Percentiles rank a stretch among this genome's conserved stretches.
Evolutionary conservation across 2,113 vertebrate genomes (phyloP).

Genomic region (Elephas maximus): DNA sequence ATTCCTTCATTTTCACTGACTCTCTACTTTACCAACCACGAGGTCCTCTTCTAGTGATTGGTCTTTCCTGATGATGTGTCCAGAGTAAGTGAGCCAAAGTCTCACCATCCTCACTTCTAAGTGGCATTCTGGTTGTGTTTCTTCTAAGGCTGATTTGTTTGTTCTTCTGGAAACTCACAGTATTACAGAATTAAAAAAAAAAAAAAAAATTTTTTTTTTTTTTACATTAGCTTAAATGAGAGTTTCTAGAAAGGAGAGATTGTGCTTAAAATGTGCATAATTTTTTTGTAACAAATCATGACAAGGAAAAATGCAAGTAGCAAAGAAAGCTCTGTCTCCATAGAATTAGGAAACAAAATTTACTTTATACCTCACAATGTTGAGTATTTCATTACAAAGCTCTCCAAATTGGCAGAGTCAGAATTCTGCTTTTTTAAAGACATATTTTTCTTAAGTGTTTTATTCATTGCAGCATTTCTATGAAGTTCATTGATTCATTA

Average conservation of each 20-base stretch:
- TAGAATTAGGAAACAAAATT: not conserved
- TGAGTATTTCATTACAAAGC: not conserved
- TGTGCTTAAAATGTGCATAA: not conserved
- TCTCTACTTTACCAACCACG: not conserved
- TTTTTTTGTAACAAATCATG: not conserved
- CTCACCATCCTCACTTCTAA: not conserved
- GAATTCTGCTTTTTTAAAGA: slow-evolving; percentile 14
- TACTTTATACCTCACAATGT: not conserved
- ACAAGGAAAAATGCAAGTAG: not conserved
- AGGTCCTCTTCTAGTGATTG: not conserved
- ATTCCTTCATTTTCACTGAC: not conserved
- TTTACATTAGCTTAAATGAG: not conserved
- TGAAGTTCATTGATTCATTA: not conserved
- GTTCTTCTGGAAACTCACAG: not conserved
- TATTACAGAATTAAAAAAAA: not conserved
- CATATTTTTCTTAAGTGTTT: not conserved
- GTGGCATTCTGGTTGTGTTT: not conserved
- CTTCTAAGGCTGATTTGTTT: not conserved
- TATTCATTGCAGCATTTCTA: not conserved
- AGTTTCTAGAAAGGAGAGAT: not conserved
- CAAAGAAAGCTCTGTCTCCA: not conserved
- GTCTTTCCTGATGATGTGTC: not conserved
- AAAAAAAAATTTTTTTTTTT: no score
- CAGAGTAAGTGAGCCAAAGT: not conserved
- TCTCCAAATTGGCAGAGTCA: not conserved